Evolutionary conservation across 2,113 vertebrate species (phyloP).

Genomic region (Channa argus): DNA sequence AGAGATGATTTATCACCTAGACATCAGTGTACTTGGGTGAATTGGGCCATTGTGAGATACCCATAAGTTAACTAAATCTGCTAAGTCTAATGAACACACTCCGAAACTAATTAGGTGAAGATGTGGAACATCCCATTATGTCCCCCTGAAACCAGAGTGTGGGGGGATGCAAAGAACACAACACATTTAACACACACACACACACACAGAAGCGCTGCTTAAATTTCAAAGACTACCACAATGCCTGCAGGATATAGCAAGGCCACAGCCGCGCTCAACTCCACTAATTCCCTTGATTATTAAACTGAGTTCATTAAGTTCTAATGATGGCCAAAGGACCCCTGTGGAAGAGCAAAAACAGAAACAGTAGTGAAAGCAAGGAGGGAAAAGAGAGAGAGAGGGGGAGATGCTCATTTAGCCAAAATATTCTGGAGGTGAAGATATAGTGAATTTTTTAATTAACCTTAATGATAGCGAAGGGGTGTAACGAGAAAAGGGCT

Average conservation of each 20-base stretch:
- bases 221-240: slow-evolving; percentile 15
- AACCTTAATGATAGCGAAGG: slow-evolving; percentile 59
- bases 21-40: slow-evolving; percentile 52
- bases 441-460: slow-evolving; percentile 65
- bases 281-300: slow-evolving; percentile 63
- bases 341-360: slow-evolving; percentile 14
- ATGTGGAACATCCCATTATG: slow-evolving; percentile 63
- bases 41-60: slow-evolving; percentile 48
- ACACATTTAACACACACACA: slow-evolving; percentile 38
- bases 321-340: slow-evolving; percentile 71
- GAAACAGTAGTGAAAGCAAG: neutral
- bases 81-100: slow-evolving; percentile 72
- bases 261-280: slow-evolving; percentile 35
- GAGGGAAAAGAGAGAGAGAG: neutral
- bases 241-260: slow-evolving; percentile 47
- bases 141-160: slow-evolving; percentile 36
- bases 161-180: slow-evolving; percentile 31
- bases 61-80: slow-evolving; percentile 67
- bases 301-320: slow-evolving; percentile 68
- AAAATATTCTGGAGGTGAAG: slow-evolving; percentile 44
- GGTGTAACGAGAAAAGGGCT: slow-evolving; percentile 26
- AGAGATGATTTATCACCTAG: slow-evolving; percentile 69
- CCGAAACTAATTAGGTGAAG: slow-evolving; percentile 71
- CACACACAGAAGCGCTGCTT: slow-evolving; percentile 24
- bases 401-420: neutral